A percentile compares a stretch with the other conserved stretches of the same genome.
phyloP scores from a whole-genome alignment of 2,888 invertebrate species.

The Pachymerium ferrugineum region DNA sequence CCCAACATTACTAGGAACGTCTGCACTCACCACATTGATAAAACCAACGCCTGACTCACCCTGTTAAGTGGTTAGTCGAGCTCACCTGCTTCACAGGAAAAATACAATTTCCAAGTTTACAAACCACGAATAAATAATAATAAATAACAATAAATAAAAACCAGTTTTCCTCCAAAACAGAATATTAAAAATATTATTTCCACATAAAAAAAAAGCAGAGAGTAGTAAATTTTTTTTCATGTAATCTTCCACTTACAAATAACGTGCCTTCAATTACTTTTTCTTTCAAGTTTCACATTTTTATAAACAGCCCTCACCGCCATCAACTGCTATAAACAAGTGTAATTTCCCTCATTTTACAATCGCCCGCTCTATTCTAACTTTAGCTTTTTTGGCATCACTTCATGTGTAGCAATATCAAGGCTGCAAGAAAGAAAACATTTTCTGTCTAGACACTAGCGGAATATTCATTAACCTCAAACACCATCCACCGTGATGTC shows the following conservation, averaged over 20 bases:
- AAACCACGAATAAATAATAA: neutral
- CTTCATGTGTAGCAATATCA: constrained; percentile 5
- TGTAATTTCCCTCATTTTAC: constrained; percentile 21
- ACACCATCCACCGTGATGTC: constrained; percentile 11
- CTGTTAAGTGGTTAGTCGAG: constrained; percentile 9
- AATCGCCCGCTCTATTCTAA: constrained; percentile 18
- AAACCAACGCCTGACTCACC: constrained; percentile 6
- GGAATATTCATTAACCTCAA: constrained; percentile 21
- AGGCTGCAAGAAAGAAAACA: constrained; percentile 2
- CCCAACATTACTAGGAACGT: neutral
- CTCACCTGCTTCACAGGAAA: constrained; percentile 1
- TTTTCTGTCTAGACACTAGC: constrained; percentile 15
- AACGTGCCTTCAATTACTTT: neutral
- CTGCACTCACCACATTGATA: constrained; percentile 3
- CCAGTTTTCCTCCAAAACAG: too few relatives aligned
- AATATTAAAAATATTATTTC: neutral
- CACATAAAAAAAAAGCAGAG: neutral
- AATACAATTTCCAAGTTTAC: neutral
- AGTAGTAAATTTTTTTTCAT: too few relatives aligned
- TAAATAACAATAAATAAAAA: too few relatives aligned
- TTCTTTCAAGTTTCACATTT: constrained; percentile 10
- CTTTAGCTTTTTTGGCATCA: constrained; percentile 14
- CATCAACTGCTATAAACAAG: neutral
- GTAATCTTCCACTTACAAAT: neutral
- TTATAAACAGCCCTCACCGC: neutral